Percentiles rank a stretch among this genome's conserved stretches.
Evolutionary conservation across 2,888 invertebrate genomes (phyloP).

Genomic region (Drosophila ezoana): DNA sequence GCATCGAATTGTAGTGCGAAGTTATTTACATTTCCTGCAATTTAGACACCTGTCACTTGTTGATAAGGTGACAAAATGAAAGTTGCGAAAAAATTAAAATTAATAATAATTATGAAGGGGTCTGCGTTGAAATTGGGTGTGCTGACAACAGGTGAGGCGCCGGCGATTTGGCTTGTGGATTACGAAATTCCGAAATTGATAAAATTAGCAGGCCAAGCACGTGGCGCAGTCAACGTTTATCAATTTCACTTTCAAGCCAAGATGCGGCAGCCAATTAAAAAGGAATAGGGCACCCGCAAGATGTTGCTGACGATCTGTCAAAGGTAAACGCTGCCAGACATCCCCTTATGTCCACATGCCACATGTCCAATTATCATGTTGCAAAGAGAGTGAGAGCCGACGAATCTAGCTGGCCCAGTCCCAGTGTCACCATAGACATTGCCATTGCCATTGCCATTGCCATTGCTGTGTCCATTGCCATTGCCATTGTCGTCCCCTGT

Average conservation of each 20-base stretch:
- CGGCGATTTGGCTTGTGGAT: too few relatives aligned
- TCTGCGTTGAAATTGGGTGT: conserved; percentile 40
- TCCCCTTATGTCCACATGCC: conserved; percentile 69
- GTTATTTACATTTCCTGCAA: conserved; percentile 9
- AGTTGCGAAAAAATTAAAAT: conserved; percentile 60
- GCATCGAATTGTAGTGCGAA: conserved; percentile 9
- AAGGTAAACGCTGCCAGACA: conserved; percentile 45
- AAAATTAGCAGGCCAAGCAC: conserved; percentile 49
- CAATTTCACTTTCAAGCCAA: conserved; percentile 69
- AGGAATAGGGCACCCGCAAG: conserved; percentile 61
- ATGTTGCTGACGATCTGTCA: conserved; percentile 33
- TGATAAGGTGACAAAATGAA: conserved; percentile 65
- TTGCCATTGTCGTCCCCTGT: conserved; percentile 41
- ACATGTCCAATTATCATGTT: conserved; percentile 79
- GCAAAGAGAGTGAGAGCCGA: conserved; percentile 64
- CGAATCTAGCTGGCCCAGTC: conserved; percentile 51
- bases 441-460: conserved; percentile 8
- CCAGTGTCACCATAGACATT: conserved; percentile 54
- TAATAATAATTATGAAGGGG: conserved; percentile 42
- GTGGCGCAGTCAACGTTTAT: conserved; percentile 33
- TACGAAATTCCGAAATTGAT: conserved; percentile 52
- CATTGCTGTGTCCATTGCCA: conserved; percentile 2
- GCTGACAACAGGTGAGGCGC: conserved; percentile 37
- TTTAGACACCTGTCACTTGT: conserved; percentile 39
- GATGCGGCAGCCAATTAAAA: conserved; percentile 62